Conservation (phyloP, 2,888 invertebrate species). For the Agonopterix heracliana region DNA sequence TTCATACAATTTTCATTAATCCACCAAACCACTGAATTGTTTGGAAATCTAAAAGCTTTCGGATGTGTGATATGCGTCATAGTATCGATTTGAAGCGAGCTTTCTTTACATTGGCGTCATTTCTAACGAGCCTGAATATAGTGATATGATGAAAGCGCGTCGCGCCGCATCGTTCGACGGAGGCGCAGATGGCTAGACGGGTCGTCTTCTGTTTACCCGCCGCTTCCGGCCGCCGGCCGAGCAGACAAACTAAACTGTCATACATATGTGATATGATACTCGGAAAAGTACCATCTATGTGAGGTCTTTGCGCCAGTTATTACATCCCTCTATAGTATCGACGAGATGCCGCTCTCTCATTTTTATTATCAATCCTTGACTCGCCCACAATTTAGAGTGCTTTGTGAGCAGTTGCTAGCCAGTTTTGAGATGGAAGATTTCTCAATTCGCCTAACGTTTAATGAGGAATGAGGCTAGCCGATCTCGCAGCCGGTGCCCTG, state of each 20-base stretch:
- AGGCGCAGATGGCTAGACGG: conserved; percentile 48
- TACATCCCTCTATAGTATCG: too few species aligned
- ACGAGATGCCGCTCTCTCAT: too few species aligned
- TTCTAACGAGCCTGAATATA: background rate
- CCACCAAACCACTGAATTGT: background rate
- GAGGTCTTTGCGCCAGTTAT: too few species aligned
- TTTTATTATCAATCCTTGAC: too few species aligned
- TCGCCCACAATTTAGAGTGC: too few species aligned
- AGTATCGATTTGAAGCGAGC: background rate
- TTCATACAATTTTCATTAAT: background rate
- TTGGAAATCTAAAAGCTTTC: background rate
- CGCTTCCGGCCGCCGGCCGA: conserved; percentile 37
- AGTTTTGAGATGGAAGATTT: background rate
- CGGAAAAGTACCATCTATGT: conserved; percentile 6
- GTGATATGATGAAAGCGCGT: background rate
- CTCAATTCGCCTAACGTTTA: conserved; percentile 2
- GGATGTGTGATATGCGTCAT: conserved; percentile 1
- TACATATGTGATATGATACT: conserved; percentile 2
- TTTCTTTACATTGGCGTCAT: too few species aligned
- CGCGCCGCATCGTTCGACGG: conserved; percentile 25
- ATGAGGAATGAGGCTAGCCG: conserved; percentile 17
- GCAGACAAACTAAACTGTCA: conserved; percentile 11
- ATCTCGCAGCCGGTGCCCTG: conserved; percentile 1
- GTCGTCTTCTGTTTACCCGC: conserved; percentile 46
- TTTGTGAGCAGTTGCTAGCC: too few species aligned